Evolutionary conservation across 2,888 invertebrate genomes (phyloP).

Genomic region (Ischnura elegans): DNA sequence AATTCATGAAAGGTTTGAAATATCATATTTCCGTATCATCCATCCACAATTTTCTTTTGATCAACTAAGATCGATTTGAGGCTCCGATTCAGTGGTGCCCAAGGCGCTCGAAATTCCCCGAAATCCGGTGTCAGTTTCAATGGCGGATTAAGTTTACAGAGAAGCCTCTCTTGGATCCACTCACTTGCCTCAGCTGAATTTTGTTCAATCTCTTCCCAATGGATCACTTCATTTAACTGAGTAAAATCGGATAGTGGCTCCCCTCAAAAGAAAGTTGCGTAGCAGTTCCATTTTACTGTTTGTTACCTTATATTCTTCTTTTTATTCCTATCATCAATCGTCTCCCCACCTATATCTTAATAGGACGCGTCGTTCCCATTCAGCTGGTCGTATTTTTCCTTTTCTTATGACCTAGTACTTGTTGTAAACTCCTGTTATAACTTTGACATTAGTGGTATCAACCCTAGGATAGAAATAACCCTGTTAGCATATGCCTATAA

Average conservation of each 20-base stretch:
- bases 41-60: too few relatives aligned
- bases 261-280: neutral
- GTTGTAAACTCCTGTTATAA: too few relatives aligned
- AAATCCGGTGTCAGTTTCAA: neutral
- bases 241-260: neutral
- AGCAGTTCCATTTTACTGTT: neutral
- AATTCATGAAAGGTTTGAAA: too few relatives aligned
- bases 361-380: too few relatives aligned
- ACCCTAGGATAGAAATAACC: too few relatives aligned
- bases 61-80: too few relatives aligned
- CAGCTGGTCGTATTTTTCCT: too few relatives aligned
- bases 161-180: neutral
- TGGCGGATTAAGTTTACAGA: neutral
- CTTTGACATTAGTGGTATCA: too few relatives aligned
- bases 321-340: neutral
- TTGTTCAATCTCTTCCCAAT: neutral
- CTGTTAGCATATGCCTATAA: too few relatives aligned
- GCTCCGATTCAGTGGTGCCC: too few relatives aligned
- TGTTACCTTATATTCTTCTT: neutral
- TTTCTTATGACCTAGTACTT: too few relatives aligned
- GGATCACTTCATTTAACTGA: neutral
- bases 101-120: neutral
- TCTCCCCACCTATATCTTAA: neutral
- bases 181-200: neutral
- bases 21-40: too few relatives aligned